A percentile compares a stretch with the other conserved stretches of the same genome.
Conservation (phyloP, 2,113 vertebrate genomes). For the Panthera uncia region DNA sequence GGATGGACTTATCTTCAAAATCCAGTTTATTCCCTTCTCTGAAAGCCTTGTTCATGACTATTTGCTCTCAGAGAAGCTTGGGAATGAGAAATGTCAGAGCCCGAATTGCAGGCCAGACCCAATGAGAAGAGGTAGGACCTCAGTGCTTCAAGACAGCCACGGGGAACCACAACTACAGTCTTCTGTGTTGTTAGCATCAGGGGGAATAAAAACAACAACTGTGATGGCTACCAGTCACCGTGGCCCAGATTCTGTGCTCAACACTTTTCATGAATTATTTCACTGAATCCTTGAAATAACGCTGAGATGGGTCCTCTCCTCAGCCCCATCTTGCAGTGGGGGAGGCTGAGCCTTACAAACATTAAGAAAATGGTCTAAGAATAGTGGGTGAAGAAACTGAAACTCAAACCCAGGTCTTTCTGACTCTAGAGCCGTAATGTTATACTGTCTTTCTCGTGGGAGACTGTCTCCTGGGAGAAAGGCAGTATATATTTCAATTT, state of each 20-base stretch:
- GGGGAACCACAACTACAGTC: neutral
- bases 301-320: neutral
- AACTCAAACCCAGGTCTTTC: neutral
- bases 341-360: neutral
- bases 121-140: neutral
- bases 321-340: neutral
- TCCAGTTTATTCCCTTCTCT: neutral
- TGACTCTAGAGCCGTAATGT: neutral
- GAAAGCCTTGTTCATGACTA: neutral
- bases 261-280: neutral
- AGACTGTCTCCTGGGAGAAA: neutral
- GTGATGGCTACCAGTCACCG: neutral
- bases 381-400: neutral
- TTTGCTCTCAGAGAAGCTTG: conserved; percentile 36
- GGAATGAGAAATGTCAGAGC: conserved; percentile 25
- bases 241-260: neutral
- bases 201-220: neutral
- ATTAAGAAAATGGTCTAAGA: neutral
- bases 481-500: neutral
- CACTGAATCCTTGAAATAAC: neutral
- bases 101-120: neutral
- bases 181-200: neutral
- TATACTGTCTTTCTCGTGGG: neutral
- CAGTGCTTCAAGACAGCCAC: neutral
- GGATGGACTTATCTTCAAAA: neutral